phyloP scores from a whole-genome alignment of 30 jellyfish, hydroid and myxozoan species.

The Hydractinia symbiolongicarpus region DNA sequence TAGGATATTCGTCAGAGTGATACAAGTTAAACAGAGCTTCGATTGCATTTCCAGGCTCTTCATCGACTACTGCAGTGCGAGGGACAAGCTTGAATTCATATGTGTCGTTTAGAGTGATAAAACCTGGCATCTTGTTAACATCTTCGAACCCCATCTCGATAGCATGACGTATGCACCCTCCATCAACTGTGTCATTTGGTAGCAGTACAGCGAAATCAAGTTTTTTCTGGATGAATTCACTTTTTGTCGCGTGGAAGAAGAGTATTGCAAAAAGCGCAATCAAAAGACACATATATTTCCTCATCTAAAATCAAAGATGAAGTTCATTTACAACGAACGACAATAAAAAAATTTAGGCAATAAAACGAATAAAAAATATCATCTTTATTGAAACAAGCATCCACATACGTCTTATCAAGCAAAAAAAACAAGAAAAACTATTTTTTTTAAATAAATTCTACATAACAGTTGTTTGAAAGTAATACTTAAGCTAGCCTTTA shows the following conservation, averaged over 20 bases:
- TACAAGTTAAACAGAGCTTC: slow-evolving; percentile 18
- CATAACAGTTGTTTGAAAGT: too few species aligned
- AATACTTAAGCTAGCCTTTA: too few species aligned
- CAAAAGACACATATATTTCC: too few species aligned
- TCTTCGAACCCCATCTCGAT: background rate
- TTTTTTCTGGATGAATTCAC: background rate
- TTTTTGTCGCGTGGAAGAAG: too few species aligned
- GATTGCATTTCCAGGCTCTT: slow-evolving; percentile 6
- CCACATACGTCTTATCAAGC: too few species aligned
- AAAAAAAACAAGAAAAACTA: too few species aligned
- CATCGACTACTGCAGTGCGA: background rate
- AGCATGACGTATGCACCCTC: background rate
- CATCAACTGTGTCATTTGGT: background rate
- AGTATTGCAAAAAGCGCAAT: too few species aligned
- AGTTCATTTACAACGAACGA: background rate
- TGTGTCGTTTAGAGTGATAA: background rate
- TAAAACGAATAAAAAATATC: background rate
- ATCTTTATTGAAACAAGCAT: too few species aligned
- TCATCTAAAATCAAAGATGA: too few species aligned
- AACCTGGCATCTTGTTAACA: background rate
- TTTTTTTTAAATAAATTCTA: too few species aligned
- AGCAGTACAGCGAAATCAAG: slow-evolving; percentile 2
- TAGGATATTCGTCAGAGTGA: background rate
- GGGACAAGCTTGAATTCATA: background rate
- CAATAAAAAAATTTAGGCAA: background rate